phyloP scores from a whole-genome alignment of 2,888 invertebrate genomes.

The Zaprionus obscuricornis region DNA sequence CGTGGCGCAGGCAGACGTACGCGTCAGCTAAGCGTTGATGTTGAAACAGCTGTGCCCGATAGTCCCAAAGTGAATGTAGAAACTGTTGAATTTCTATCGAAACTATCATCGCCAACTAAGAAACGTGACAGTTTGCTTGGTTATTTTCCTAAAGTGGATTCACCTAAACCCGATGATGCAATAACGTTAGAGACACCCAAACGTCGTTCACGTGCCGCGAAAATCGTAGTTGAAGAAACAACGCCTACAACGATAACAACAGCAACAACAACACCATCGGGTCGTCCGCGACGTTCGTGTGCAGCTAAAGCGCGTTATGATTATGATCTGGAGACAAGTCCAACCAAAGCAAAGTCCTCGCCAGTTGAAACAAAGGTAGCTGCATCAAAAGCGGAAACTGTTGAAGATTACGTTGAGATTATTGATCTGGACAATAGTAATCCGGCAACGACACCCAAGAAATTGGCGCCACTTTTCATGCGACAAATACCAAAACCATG shows the following conservation, averaged over 20 bases:
- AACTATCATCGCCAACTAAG: constrained; percentile 85
- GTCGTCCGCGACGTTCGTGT: constrained; percentile 79
- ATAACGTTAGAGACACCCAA: constrained; percentile 43
- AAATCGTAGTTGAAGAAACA: constrained; percentile 1
- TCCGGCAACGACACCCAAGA: constrained; percentile 78
- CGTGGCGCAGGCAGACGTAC: constrained; percentile 52
- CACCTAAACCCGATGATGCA: constrained; percentile 52
- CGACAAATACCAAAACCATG: constrained; percentile 85
- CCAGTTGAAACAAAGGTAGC: constrained; percentile 4
- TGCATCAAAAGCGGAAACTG: constrained; percentile 2
- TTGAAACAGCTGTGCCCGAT: constrained; percentile 36
- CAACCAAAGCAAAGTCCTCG: constrained; percentile 47
- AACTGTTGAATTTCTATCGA: constrained; percentile 84
- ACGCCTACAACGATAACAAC: neutral
- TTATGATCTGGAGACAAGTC: constrained; percentile 73
- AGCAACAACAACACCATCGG: constrained; percentile 48
- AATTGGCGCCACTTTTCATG: constrained; percentile 89
- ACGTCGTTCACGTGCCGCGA: constrained; percentile 36
- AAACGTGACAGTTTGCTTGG: constrained; percentile 86
- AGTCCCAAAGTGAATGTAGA: constrained; percentile 55
- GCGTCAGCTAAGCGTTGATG: constrained; percentile 57
- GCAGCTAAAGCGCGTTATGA: constrained; percentile 80
- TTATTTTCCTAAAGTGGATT: constrained; percentile 85
- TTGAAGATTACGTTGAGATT: constrained; percentile 48
- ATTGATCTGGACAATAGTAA: constrained; percentile 78